These are phyloP conservation scores for Temnothorax longispinosus DNA, from an alignment of 1,140 invertebrate species.

Conservation along the genomic window DNA sequence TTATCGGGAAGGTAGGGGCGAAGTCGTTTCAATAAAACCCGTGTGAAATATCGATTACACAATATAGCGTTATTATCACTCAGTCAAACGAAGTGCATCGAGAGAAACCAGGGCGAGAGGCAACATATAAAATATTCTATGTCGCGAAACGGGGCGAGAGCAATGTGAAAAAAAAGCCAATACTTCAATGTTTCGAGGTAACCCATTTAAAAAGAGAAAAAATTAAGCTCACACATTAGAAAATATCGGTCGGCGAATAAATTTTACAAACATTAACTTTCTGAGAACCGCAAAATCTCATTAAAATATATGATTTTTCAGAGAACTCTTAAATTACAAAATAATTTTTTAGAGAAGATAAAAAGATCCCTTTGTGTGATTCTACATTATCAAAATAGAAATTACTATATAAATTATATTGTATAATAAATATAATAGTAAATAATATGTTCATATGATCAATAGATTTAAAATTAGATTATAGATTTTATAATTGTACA, in stretches of 20 bases:
- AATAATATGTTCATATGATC: not conserved
- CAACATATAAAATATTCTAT: conserved; percentile 21
- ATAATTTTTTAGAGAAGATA: not conserved
- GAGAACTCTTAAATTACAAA: not conserved
- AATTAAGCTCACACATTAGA: not conserved
- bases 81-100: conserved; percentile 6
- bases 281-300: not conserved
- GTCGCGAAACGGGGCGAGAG: not conserved
- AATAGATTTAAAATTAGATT: not conserved
- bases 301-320: not conserved
- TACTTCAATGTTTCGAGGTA: conserved; percentile 13
- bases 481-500: not conserved
- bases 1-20: conserved; percentile 11
- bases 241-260: not conserved
- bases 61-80: conserved; percentile 27
- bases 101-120: conserved; percentile 29
- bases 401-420: not conserved
- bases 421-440: not conserved
- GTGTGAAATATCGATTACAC: conserved; percentile 44
- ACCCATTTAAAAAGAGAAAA: not conserved
- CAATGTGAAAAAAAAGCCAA: not conserved
- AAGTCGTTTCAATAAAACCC: conserved; percentile 35
- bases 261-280: not conserved
- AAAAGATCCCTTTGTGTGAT: not conserved
- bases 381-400: not conserved